phyloP scores from a whole-genome alignment of 2,888 invertebrate genomes.

The Synanthedon formicaeformis region DNA sequence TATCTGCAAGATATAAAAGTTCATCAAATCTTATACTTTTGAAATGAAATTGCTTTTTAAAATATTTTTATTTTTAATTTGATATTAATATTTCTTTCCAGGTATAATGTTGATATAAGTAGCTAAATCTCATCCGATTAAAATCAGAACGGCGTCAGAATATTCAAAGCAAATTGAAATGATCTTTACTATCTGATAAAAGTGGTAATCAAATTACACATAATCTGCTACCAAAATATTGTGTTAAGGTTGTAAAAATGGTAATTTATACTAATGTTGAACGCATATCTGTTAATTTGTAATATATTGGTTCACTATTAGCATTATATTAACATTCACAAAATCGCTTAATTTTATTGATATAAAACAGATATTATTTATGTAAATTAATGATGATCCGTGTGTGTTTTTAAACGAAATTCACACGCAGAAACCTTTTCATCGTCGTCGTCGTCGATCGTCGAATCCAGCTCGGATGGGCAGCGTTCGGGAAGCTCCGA shows the following conservation, averaged over 20 bases:
- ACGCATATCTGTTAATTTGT: slow-evolving; percentile 11
- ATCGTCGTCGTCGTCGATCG: too few relatives aligned
- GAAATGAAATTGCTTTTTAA: too few relatives aligned
- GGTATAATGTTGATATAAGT: too few relatives aligned
- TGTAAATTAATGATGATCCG: background rate
- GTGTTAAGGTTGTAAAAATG: slow-evolving; percentile 41
- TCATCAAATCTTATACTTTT: too few relatives aligned
- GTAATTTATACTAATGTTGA: slow-evolving; percentile 39
- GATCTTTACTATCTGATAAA: background rate
- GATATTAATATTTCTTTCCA: too few relatives aligned
- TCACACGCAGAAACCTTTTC: background rate
- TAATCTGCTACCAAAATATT: slow-evolving; percentile 4
- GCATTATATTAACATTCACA: slow-evolving; percentile 1
- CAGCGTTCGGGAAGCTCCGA: too few relatives aligned
- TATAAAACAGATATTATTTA: background rate
- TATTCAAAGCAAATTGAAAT: background rate
- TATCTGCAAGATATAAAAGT: too few relatives aligned
- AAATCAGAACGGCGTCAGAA: background rate
- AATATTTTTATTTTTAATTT: too few relatives aligned
- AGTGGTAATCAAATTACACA: background rate
- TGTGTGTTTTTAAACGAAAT: background rate
- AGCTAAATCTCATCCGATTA: background rate
- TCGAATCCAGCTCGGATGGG: too few relatives aligned
- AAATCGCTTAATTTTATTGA: background rate
- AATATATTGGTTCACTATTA: slow-evolving; percentile 4